Evolutionary conservation across 2,888 invertebrate species (phyloP).

Genomic region (Latrodectus elegans): DNA sequence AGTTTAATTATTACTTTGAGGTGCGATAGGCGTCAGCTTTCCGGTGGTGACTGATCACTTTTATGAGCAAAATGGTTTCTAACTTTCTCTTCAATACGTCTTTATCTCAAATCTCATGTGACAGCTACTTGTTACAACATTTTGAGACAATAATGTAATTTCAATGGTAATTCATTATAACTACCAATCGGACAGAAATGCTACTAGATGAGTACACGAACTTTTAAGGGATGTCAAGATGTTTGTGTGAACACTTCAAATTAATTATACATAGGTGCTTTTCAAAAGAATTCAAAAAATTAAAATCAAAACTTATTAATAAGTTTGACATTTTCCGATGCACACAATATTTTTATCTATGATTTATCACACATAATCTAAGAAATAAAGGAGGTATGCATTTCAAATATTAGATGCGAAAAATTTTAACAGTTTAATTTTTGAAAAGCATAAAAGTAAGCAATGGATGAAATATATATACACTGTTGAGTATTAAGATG

Average conservation of each 20-base stretch:
- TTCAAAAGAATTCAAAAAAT: too few species aligned
- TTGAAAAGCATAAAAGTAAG: too few species aligned
- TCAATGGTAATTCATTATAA: background rate
- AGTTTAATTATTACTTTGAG: background rate
- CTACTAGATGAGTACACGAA: background rate
- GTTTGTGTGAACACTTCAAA: background rate
- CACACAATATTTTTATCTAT: too few species aligned
- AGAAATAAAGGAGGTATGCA: too few species aligned
- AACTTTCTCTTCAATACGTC: background rate
- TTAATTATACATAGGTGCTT: background rate
- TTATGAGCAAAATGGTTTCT: too few species aligned
- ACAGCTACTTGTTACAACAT: background rate
- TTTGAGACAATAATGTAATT: slow-evolving; percentile 2
- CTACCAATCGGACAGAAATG: background rate
- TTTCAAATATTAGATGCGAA: too few species aligned
- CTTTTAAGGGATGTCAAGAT: background rate
- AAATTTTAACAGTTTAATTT: too few species aligned
- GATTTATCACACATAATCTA: too few species aligned
- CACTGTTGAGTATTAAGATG: too few species aligned
- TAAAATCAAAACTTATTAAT: too few species aligned
- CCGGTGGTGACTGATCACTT: background rate
- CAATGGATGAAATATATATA: too few species aligned
- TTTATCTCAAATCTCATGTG: background rate
- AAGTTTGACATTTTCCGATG: too few species aligned
- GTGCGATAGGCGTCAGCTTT: background rate